Evolutionary conservation across 1,140 invertebrate species (phyloP).

Genomic region (Nylanderia fulva): DNA sequence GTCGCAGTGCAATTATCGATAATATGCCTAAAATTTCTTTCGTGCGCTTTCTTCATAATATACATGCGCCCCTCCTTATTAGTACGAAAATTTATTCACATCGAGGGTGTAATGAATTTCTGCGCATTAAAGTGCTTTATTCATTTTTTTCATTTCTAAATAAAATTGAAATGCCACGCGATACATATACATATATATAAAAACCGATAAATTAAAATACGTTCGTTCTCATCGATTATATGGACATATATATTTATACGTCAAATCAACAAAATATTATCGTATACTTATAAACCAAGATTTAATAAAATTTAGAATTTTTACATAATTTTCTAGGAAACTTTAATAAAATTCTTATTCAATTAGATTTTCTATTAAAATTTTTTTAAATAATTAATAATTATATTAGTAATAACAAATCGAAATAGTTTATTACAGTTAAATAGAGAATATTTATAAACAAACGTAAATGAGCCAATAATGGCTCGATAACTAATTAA

Average conservation of each 20-base stretch:
- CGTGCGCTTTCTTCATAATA: constrained; percentile 35
- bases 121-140: background rate
- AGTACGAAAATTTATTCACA: constrained; percentile 57
- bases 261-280: background rate
- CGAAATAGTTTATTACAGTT: background rate
- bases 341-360: background rate
- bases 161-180: background rate
- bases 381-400: too few species aligned
- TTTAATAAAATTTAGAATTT: constrained; percentile 5
- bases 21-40: constrained; percentile 70
- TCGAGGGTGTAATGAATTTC: constrained; percentile 16
- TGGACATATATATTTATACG: background rate
- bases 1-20: constrained; percentile 77
- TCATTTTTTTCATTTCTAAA: background rate
- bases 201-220: background rate
- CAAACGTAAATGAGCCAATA: background rate
- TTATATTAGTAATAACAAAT: too few species aligned
- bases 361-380: background rate
- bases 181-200: background rate
- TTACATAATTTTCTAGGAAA: background rate
- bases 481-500: background rate
- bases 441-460: background rate
- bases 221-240: background rate
- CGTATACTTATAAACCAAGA: background rate
- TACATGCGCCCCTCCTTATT: constrained; percentile 22